Conservation (phyloP, 2,113 vertebrate genomes). For the Antennarius striatus region DNA sequence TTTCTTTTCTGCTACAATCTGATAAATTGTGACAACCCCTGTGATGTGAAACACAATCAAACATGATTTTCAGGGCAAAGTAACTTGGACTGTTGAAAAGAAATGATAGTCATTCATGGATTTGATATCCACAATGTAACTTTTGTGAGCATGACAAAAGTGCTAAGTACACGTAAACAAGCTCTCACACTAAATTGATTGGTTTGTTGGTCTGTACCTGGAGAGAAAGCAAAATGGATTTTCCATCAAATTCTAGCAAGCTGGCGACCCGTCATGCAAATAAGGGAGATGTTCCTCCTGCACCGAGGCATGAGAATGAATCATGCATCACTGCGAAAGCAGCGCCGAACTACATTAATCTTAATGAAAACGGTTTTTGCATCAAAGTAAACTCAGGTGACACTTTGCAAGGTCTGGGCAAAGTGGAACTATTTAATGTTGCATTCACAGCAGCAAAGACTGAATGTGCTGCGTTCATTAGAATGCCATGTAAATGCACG, state of each 20-base stretch:
- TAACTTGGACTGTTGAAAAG: no score
- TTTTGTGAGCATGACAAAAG: slow-evolving; percentile 9
- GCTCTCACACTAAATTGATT: slow-evolving; percentile 40
- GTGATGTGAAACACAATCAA: no score
- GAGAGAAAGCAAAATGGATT: slow-evolving; percentile 53
- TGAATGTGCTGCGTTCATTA: no score
- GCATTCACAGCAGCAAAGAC: no score
- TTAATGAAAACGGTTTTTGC: slow-evolving; percentile 1
- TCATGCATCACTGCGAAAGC: background rate
- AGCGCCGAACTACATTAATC: slow-evolving; percentile 13
- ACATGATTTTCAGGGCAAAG: background rate
- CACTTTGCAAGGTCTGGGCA: no score
- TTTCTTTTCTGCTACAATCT: no score
- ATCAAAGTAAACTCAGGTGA: background rate
- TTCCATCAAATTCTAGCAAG: slow-evolving; percentile 40
- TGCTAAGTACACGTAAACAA: slow-evolving; percentile 4
- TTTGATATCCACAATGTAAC: background rate
- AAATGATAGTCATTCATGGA: no score
- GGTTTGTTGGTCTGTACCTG: slow-evolving; percentile 29
- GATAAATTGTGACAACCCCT: no score
- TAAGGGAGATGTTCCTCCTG: slow-evolving; percentile 22
- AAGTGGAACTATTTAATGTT: no score
- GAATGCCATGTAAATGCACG: no score
- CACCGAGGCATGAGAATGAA: slow-evolving; percentile 2
- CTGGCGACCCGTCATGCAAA: slow-evolving; percentile 44